These are phyloP conservation scores for Chroicocephalus ridibundus DNA, from an alignment of 2,113 vertebrate genomes.

Conservation along the genomic window DNA sequence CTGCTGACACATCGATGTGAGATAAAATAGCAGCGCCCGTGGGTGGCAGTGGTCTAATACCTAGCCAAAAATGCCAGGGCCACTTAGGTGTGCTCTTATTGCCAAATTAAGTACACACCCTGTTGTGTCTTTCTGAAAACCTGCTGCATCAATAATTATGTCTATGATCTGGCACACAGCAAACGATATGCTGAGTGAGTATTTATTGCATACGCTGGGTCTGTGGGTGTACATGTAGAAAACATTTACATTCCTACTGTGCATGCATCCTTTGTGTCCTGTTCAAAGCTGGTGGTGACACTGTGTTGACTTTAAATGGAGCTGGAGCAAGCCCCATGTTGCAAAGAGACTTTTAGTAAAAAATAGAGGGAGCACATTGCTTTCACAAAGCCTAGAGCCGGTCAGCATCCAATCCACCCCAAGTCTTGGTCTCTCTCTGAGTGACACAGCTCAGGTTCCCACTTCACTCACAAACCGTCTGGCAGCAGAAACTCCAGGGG, in stretches of 20 bases:
- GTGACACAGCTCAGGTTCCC: neutral
- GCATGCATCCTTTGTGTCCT: neutral
- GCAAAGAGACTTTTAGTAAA: neutral
- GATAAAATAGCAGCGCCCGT: neutral
- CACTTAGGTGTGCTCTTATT: constrained; percentile 31
- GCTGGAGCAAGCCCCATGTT: neutral
- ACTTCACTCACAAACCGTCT: neutral
- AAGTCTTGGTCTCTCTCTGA: neutral
- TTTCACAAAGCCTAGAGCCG: neutral
- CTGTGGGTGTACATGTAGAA: constrained; percentile 1
- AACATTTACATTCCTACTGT: constrained; percentile 1
- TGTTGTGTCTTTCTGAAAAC: constrained; percentile 54
- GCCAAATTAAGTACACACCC: constrained; percentile 42
- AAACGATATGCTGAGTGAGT: neutral
- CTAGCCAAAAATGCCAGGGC: neutral
- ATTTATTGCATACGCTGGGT: neutral
- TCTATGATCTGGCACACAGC: neutral
- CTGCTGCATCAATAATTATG: constrained; percentile 48
- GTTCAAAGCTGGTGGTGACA: neutral
- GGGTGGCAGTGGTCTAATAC: constrained; percentile 21
- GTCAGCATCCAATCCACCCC: neutral
- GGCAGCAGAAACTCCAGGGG: neutral
- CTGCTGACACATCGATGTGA: neutral
- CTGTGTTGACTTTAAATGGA: neutral
- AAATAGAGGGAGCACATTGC: neutral